These are phyloP conservation scores for Leguminivora glycinivorella DNA, from an alignment of 1,140 invertebrate species.

Conservation along the genomic window DNA sequence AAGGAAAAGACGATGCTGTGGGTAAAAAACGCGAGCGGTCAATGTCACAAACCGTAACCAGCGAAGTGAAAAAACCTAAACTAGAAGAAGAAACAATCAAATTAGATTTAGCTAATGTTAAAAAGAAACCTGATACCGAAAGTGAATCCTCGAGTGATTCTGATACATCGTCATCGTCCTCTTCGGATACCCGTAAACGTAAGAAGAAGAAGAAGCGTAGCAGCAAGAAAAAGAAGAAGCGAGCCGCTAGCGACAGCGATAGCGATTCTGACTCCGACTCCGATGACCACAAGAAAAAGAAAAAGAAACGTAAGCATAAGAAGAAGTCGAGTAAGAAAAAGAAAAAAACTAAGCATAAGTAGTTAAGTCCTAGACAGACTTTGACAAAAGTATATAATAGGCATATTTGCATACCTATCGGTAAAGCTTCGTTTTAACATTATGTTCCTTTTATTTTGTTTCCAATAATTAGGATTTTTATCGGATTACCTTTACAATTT, in stretches of 20 bases:
- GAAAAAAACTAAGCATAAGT: constrained; percentile 78
- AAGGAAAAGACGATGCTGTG: constrained; percentile 60
- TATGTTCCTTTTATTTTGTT: constrained; percentile 20
- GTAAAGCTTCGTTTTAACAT: not conserved
- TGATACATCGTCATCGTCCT: constrained; percentile 69
- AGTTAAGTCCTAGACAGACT: constrained; percentile 33
- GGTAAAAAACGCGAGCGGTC: constrained; percentile 64
- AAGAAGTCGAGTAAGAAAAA: constrained; percentile 78
- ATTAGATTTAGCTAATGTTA: constrained; percentile 71
- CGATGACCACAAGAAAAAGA: constrained; percentile 77
- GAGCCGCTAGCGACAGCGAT: constrained; percentile 70
- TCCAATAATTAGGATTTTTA: not conserved
- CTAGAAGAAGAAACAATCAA: constrained; percentile 68
- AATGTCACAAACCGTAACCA: constrained; percentile 44
- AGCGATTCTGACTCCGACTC: constrained; percentile 75
- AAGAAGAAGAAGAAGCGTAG: constrained; percentile 74
- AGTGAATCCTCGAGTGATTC: constrained; percentile 69
- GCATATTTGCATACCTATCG: not conserved
- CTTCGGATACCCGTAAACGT: constrained; percentile 65
- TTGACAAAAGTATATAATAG: not conserved
- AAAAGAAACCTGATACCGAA: constrained; percentile 73
- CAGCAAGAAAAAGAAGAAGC: constrained; percentile 72
- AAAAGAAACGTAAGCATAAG: constrained; percentile 77
- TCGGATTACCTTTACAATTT: constrained; percentile 4
- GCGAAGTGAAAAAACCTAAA: constrained; percentile 64